These are phyloP conservation scores for Patella vulgata DNA, from an alignment of 1,140 invertebrate species.

Conservation along the genomic window DNA sequence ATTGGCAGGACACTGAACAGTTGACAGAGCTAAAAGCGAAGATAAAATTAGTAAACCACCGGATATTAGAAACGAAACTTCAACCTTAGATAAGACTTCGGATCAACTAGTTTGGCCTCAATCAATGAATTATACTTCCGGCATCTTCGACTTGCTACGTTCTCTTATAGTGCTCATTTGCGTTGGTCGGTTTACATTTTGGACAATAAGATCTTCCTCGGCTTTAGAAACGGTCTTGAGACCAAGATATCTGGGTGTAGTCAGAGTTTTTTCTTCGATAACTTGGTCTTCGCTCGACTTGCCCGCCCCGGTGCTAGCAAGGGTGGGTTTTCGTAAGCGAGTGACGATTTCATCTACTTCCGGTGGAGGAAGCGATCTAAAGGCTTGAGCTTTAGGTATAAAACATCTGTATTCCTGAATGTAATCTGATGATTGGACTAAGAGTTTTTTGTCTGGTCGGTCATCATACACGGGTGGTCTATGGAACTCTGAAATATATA, in stretches of 20 bases:
- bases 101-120: too few species aligned
- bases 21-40: too few species aligned
- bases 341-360: constrained; percentile 37
- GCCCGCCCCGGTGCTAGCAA: constrained; percentile 28
- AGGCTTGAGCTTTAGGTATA: constrained; percentile 52
- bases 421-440: constrained; percentile 46
- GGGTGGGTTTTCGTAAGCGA: constrained; percentile 33
- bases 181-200: constrained; percentile 40
- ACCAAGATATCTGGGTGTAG: constrained; percentile 39
- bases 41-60: too few species aligned
- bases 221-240: constrained; percentile 27
- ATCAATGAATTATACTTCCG: too few species aligned
- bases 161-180: constrained; percentile 38
- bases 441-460: too few species aligned
- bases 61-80: too few species aligned
- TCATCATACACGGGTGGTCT: too few species aligned
- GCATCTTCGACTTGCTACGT: neutral
- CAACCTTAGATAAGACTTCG: too few species aligned
- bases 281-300: constrained; percentile 33
- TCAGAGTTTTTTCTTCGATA: constrained; percentile 27
- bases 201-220: constrained; percentile 34
- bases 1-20: too few species aligned
- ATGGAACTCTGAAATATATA: too few species aligned
- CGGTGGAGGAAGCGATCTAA: constrained; percentile 45
- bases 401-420: constrained; percentile 46